Evolutionary conservation across 2,888 invertebrate species (phyloP).

Genomic region (Agrotis ipsilon): DNA sequence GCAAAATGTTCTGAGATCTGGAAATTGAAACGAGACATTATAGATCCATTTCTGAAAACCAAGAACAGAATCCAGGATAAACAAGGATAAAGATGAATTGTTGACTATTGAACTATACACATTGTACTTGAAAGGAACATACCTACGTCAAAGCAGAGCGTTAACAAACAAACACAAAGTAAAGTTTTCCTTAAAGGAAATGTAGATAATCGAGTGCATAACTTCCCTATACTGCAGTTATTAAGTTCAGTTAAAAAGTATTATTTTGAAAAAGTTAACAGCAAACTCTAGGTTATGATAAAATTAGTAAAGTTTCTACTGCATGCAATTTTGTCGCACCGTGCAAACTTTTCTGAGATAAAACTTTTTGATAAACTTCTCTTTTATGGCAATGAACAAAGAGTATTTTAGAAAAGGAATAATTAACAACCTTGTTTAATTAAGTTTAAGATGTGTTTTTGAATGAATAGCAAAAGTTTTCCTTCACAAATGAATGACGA

Average conservation of each 20-base stretch:
- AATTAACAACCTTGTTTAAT: not conserved
- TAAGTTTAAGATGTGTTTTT: not conserved
- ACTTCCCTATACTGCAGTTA: constrained; percentile 18
- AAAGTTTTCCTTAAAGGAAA: not conserved
- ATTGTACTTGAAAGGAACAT: not conserved
- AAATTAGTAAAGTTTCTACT: constrained; percentile 40
- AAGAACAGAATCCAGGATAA: not conserved
- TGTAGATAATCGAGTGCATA: constrained; percentile 27
- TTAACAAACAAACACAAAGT: not conserved
- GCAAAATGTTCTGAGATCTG: not conserved
- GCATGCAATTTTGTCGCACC: constrained; percentile 34
- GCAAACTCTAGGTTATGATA: constrained; percentile 28
- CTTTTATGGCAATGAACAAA: not conserved
- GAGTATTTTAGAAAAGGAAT: constrained; percentile 4
- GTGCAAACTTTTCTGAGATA: constrained; percentile 2
- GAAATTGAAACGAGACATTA: not conserved
- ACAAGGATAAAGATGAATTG: not conserved
- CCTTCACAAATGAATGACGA: constrained; percentile 14
- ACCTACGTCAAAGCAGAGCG: constrained; percentile 5
- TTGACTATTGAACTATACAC: not conserved
- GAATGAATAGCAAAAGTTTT: not conserved
- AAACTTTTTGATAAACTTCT: not conserved
- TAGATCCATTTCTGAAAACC: not conserved
- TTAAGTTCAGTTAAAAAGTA: constrained; percentile 26
- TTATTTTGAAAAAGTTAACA: constrained; percentile 29